phyloP scores from a whole-genome alignment of 2,888 invertebrate species.

The Tachystola acroxantha region DNA sequence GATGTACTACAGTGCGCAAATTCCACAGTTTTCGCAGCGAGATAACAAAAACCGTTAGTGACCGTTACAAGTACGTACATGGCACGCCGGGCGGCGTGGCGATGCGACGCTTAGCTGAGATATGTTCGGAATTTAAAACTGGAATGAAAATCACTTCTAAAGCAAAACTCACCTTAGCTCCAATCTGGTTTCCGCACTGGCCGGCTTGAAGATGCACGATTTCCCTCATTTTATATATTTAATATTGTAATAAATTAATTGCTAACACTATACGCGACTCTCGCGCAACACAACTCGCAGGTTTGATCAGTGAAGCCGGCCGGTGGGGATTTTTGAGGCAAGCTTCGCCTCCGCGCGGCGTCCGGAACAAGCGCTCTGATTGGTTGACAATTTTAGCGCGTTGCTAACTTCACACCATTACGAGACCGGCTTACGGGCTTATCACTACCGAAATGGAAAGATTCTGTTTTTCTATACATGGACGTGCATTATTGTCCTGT shows the following conservation, averaged over 20 bases:
- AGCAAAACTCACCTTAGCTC: constrained; percentile 69
- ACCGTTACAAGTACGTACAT: constrained; percentile 14
- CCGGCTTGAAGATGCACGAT: constrained; percentile 90
- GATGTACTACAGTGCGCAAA: constrained; percentile 8
- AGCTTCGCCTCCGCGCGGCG: constrained; percentile 66
- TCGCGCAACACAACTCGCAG: constrained; percentile 64
- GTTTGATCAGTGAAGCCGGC: constrained; percentile 48
- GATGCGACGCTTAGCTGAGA: no score
- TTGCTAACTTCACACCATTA: constrained; percentile 45
- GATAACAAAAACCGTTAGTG: constrained; percentile 17
- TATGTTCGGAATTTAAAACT: constrained; percentile 3
- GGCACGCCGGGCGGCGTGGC: constrained; percentile 1
- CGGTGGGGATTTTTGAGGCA: constrained; percentile 70
- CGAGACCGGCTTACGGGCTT: constrained; percentile 23
- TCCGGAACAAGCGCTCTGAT: constrained; percentile 37
- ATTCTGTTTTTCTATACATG: constrained; percentile 46
- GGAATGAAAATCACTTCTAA: no score
- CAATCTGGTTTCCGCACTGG: constrained; percentile 92
- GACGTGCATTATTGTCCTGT: constrained; percentile 17
- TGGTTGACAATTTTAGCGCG: constrained; percentile 39
- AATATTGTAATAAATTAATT: constrained; percentile 60
- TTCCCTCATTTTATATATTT: constrained; percentile 83
- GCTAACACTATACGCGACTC: constrained; percentile 66
- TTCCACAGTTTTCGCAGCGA: constrained; percentile 9
- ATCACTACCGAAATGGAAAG: constrained; percentile 40